These are phyloP conservation scores for Nyctibius bracteatus DNA, from an alignment of 2,113 vertebrate genomes.

Conservation along the genomic window DNA sequence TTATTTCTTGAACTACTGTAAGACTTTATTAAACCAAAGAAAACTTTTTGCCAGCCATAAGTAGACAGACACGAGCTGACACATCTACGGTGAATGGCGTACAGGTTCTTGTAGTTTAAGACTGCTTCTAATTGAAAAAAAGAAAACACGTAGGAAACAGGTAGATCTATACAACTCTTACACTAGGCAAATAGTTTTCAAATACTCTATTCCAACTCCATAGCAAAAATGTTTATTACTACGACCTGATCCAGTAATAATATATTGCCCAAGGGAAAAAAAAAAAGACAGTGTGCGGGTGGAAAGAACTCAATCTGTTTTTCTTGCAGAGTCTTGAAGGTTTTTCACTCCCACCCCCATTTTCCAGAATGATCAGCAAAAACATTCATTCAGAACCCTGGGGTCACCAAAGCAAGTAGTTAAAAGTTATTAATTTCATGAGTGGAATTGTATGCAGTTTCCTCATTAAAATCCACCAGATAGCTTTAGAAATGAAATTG, in stretches of 20 bases:
- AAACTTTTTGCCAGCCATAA: background rate
- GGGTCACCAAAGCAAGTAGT: background rate
- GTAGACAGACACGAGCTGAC: background rate
- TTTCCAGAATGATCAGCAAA: background rate
- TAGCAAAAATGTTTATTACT: background rate
- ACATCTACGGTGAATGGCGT: background rate
- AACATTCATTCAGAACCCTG: background rate
- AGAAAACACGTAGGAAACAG: background rate
- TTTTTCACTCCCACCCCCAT: background rate
- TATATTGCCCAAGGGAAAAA: background rate
- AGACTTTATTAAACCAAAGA: background rate
- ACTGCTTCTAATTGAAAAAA: background rate
- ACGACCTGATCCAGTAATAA: background rate
- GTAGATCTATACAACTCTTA: background rate
- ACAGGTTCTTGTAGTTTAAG: background rate
- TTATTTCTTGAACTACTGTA: background rate
- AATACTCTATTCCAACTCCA: background rate
- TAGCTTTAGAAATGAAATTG: background rate
- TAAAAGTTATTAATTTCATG: background rate
- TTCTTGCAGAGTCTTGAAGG: background rate
- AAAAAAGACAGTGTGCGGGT: no score
- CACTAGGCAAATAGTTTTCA: background rate
- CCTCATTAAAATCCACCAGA: background rate
- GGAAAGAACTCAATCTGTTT: background rate
- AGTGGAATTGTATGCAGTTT: background rate